Conservation (phyloP, 1,140 invertebrate species). For the Ostrea denselamellosa region DNA sequence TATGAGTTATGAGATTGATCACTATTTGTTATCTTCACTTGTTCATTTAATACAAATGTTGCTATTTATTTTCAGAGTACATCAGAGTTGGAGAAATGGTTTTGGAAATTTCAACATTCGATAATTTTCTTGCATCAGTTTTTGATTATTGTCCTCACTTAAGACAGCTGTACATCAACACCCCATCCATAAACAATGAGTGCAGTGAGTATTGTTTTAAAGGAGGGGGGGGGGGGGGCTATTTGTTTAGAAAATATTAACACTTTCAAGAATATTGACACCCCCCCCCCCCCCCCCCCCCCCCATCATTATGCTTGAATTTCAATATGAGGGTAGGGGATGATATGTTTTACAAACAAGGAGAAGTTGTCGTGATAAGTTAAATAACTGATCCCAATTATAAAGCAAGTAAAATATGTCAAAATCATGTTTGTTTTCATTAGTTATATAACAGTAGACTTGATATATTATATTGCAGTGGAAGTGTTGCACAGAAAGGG, state of each 20-base stretch:
- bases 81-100: neutral
- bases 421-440: too few relatives aligned
- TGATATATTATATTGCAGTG: neutral
- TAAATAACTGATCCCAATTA: too few relatives aligned
- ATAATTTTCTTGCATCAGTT: slow-evolving; percentile 2
- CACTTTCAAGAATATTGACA: too few relatives aligned
- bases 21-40: too few relatives aligned
- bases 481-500: slow-evolving; percentile 9
- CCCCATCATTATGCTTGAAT: too few relatives aligned
- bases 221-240: neutral
- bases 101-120: neutral
- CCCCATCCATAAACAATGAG: neutral
- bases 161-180: neutral
- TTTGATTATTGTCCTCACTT: neutral
- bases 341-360: too few relatives aligned
- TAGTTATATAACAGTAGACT: neutral
- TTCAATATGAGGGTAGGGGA: too few relatives aligned
- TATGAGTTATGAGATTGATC: too few relatives aligned
- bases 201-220: neutral
- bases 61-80: neutral
- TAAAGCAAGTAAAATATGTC: too few relatives aligned
- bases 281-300: too few relatives aligned
- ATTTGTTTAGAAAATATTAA: neutral
- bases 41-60: too few relatives aligned
- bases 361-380: too few relatives aligned